A percentile compares a stretch with the other conserved stretches of the same genome.
Conservation (phyloP, 2,113 vertebrate genomes). For the Pomatostomus ruficeps region DNA sequence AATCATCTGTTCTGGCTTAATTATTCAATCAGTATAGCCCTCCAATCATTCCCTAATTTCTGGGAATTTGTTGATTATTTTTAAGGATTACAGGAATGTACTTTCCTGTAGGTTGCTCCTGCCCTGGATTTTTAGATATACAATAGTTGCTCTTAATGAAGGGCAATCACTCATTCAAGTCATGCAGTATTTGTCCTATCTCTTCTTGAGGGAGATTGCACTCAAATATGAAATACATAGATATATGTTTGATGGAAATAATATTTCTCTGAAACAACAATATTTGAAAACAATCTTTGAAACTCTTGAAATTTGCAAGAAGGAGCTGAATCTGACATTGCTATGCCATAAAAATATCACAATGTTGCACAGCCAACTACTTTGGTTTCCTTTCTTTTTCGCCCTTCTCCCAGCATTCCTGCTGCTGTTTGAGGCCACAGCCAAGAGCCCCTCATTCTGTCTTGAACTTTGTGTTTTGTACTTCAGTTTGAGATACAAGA, state of each 20-base stretch:
- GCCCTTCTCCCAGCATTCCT: neutral
- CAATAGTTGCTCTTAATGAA: neutral
- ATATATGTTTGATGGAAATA: neutral
- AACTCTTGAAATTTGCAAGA: neutral
- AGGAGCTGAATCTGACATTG: neutral
- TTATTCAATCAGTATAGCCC: neutral
- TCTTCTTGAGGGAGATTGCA: neutral
- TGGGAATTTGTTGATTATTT: slow-evolving; percentile 23
- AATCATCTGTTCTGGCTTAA: slow-evolving; percentile 22
- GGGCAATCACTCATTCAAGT: neutral
- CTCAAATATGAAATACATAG: neutral
- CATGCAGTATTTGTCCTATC: neutral
- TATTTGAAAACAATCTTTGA: neutral
- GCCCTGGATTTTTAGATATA: neutral
- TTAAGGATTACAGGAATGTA: neutral
- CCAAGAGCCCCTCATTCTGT: neutral
- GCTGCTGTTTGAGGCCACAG: neutral
- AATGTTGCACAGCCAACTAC: neutral
- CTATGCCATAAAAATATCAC: neutral
- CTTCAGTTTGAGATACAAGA: neutral
- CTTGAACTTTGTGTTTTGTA: neutral
- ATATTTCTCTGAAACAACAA: neutral
- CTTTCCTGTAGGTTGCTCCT: neutral
- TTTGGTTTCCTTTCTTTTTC: neutral
- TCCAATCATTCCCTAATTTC: slow-evolving; percentile 28